A percentile compares a stretch with the other conserved stretches of the same genome.
These are phyloP conservation scores for Amiota minor DNA, from an alignment of 2,888 invertebrate genomes.

Conservation along the genomic window DNA sequence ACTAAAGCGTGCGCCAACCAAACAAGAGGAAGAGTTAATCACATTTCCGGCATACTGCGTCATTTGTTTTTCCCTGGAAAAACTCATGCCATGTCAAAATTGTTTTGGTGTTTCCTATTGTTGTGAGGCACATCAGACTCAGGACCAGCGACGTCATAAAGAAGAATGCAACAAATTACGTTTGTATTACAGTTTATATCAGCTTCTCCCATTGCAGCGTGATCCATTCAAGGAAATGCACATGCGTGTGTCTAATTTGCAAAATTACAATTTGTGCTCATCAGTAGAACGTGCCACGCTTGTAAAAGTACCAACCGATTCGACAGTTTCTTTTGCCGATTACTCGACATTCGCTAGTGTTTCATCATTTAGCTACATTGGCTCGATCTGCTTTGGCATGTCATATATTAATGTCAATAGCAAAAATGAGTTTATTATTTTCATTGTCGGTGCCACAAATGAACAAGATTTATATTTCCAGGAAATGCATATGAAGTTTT, in stretches of 20 bases:
- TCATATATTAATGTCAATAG: slow-evolving; percentile 39
- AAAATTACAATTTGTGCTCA: slow-evolving; percentile 47
- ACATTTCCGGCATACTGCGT: slow-evolving; percentile 61
- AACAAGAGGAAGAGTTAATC: slow-evolving; percentile 61
- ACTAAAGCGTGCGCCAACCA: slow-evolving; percentile 51
- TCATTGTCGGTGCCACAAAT: slow-evolving; percentile 57
- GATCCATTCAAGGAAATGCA: slow-evolving; percentile 33
- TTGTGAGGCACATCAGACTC: slow-evolving; percentile 49
- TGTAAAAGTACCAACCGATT: slow-evolving; percentile 41
- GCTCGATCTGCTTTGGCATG: slow-evolving; percentile 56
- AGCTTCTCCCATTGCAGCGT: slow-evolving; percentile 35
- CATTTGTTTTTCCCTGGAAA: slow-evolving; percentile 55
- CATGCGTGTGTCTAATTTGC: slow-evolving; percentile 36
- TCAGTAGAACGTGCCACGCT: slow-evolving; percentile 48
- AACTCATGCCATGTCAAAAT: slow-evolving; percentile 45
- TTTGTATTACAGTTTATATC: slow-evolving; percentile 59
- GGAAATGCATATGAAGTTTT: slow-evolving; percentile 56
- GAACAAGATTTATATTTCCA: slow-evolving; percentile 58
- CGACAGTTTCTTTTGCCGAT: slow-evolving; percentile 43
- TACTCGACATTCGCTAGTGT: slow-evolving; percentile 58
- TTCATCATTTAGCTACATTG: slow-evolving; percentile 64
- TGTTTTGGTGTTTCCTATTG: slow-evolving; percentile 64
- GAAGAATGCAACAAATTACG: slow-evolving; percentile 55
- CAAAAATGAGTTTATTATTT: slow-evolving; percentile 37
- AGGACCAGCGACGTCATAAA: slow-evolving; percentile 50